These are phyloP conservation scores for Bombyx mori DNA, from an alignment of 1,140 invertebrate species.

Conservation along the genomic window DNA sequence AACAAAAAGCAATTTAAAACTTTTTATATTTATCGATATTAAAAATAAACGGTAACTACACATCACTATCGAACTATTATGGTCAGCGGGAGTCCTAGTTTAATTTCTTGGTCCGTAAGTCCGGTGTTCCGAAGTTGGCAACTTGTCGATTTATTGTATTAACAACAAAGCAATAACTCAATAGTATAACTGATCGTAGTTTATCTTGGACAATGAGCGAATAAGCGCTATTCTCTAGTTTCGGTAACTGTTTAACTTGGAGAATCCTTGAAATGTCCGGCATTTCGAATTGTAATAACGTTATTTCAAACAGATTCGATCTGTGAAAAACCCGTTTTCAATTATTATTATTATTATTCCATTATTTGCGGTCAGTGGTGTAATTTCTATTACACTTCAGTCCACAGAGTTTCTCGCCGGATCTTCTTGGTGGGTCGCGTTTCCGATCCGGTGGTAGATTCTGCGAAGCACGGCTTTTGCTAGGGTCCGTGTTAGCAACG, in stretches of 20 bases:
- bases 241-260: constrained; percentile 22
- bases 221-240: constrained; percentile 25
- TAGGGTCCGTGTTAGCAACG: too few relatives aligned
- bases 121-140: constrained; percentile 54
- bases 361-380: too few relatives aligned
- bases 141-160: constrained; percentile 59
- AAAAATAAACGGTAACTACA: neutral
- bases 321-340: too few relatives aligned
- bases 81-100: constrained; percentile 36
- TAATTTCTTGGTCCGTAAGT: constrained; percentile 65
- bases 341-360: too few relatives aligned
- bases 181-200: constrained; percentile 29
- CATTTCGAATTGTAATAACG: neutral
- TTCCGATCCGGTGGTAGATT: too few relatives aligned
- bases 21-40: constrained; percentile 4
- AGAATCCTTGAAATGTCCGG: constrained; percentile 9
- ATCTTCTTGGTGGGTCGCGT: too few relatives aligned
- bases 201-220: constrained; percentile 50
- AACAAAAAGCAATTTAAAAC: too few relatives aligned
- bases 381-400: too few relatives aligned
- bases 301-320: too few relatives aligned
- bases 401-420: too few relatives aligned
- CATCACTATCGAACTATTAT: constrained; percentile 16
- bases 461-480: too few relatives aligned
- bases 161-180: neutral